These are phyloP conservation scores for Epirrhoe alternata DNA, from an alignment of 2,888 invertebrate species.

Conservation along the genomic window DNA sequence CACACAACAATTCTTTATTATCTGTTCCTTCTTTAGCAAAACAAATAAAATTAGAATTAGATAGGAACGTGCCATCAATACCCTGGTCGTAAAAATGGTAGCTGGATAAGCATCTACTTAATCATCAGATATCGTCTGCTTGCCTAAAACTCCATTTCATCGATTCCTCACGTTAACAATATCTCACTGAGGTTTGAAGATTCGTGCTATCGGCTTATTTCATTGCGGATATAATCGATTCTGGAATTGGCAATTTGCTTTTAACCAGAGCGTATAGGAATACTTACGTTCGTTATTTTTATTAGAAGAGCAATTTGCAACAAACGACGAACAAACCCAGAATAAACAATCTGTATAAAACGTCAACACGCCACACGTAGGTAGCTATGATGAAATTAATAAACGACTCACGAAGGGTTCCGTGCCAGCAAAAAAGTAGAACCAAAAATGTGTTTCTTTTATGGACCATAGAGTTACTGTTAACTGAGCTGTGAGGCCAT, in stretches of 20 bases:
- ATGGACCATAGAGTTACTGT: too few relatives aligned
- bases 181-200: background rate
- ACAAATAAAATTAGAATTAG: background rate
- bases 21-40: background rate
- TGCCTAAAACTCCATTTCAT: background rate
- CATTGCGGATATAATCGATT: background rate
- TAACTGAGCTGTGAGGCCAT: too few relatives aligned
- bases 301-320: background rate
- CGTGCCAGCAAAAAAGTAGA: too few relatives aligned
- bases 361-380: background rate
- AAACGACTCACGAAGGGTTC: too few relatives aligned
- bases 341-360: background rate
- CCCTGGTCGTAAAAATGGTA: too few relatives aligned
- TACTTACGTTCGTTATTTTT: background rate
- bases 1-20: background rate
- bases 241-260: conserved; percentile 1
- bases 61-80: too few relatives aligned
- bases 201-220: background rate
- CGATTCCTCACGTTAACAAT: background rate
- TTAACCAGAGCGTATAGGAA: background rate
- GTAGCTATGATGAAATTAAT: background rate
- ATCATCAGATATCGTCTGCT: too few relatives aligned
- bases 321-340: background rate
- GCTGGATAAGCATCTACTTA: too few relatives aligned
- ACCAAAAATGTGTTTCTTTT: too few relatives aligned